Conservation (phyloP, 2,888 invertebrate genomes). For the Agonopterix arenella region DNA sequence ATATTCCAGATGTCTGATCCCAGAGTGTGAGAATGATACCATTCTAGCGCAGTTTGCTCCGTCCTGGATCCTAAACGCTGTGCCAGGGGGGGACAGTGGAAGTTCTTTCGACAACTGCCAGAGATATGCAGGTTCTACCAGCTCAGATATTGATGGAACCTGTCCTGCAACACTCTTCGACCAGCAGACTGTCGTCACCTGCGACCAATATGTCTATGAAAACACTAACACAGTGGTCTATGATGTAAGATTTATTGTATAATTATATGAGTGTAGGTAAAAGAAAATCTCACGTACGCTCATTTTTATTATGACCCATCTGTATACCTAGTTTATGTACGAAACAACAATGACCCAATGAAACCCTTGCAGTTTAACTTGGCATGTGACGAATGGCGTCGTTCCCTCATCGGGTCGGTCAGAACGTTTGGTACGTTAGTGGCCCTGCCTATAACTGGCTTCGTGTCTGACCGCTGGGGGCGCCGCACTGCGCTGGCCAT, state of each 20-base stretch:
- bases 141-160: conserved; percentile 1
- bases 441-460: conserved; percentile 82
- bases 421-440: conserved; percentile 81
- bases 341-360: no score
- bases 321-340: no score
- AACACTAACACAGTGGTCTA: conserved; percentile 48
- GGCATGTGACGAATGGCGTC: conserved; percentile 81
- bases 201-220: conserved; percentile 42
- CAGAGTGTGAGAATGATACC: conserved; percentile 36
- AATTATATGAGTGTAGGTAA: no score
- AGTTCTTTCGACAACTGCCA: conserved; percentile 58
- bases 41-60: conserved; percentile 35
- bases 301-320: no score
- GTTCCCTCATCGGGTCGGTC: conserved; percentile 82
- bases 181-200: conserved; percentile 18
- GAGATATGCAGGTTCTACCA: conserved; percentile 36
- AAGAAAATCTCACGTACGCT: no score
- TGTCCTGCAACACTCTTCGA: conserved; percentile 48
- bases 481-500: conserved; percentile 75
- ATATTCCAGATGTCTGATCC: conserved; percentile 37
- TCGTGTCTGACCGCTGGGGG: conserved; percentile 84
- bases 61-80: conserved; percentile 61
- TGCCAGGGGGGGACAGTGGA: conserved; percentile 35
- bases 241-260: conserved; percentile 32
- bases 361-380: conserved; percentile 67